Conservation (phyloP, 2,888 invertebrate species). For the Exocentrus adspersus region DNA sequence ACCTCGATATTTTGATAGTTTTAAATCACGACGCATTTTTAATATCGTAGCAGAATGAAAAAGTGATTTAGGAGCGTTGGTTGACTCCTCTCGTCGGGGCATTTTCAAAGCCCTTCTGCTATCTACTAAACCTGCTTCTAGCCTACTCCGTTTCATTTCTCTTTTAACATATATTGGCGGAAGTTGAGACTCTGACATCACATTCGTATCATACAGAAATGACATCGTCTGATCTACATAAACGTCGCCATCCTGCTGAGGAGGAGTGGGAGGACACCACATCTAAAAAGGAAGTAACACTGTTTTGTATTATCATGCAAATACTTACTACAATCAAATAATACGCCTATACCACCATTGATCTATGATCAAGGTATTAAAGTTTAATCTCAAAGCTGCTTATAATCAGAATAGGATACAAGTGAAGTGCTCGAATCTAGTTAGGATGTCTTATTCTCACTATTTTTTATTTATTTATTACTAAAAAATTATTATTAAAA, state of each 20-base stretch:
- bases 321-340: too few species aligned
- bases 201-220: slow-evolving; percentile 82
- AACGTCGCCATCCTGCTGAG: slow-evolving; percentile 90
- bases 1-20: slow-evolving; percentile 75
- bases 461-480: too few species aligned
- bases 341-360: too few species aligned
- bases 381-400: too few species aligned
- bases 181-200: slow-evolving; percentile 81
- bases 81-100: slow-evolving; percentile 74
- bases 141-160: slow-evolving; percentile 76
- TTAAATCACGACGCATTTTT: slow-evolving; percentile 81
- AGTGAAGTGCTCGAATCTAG: too few species aligned
- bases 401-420: too few species aligned
- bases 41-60: slow-evolving; percentile 82
- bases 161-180: slow-evolving; percentile 84
- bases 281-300: slow-evolving; percentile 77
- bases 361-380: too few species aligned
- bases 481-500: too few species aligned
- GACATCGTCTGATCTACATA: slow-evolving; percentile 88
- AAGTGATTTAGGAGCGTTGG: slow-evolving; percentile 81
- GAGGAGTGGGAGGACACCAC: slow-evolving; percentile 98
- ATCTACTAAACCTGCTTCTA: slow-evolving; percentile 69
- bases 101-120: slow-evolving; percentile 71
- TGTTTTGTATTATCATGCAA: too few species aligned
- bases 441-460: too few species aligned